phyloP scores from a whole-genome alignment of 2,888 invertebrate species.

The Brachyopa scutellaris region DNA sequence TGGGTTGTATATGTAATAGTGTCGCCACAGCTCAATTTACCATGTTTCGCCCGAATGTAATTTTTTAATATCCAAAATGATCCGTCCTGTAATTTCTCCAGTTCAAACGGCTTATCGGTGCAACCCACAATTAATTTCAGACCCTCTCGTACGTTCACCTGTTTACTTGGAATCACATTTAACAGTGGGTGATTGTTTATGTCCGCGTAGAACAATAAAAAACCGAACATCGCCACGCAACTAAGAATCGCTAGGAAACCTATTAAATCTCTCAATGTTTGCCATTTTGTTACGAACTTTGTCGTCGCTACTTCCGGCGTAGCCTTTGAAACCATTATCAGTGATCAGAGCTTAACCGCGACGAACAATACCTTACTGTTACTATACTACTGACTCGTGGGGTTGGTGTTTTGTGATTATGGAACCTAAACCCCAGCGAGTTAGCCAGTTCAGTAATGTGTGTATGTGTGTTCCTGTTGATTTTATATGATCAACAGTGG shows the following conservation, averaged over 20 bases:
- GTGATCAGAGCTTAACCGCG: not conserved
- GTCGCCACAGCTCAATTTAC: slow-evolving; percentile 83
- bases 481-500: too few species aligned
- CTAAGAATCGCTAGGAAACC: not conserved
- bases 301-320: not conserved
- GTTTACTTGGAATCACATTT: slow-evolving; percentile 1
- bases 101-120: slow-evolving; percentile 72
- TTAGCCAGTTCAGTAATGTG: slow-evolving; percentile 7
- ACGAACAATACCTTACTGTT: not conserved
- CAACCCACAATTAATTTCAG: slow-evolving; percentile 76
- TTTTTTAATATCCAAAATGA: slow-evolving; percentile 85
- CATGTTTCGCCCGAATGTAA: slow-evolving; percentile 83
- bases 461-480: not conserved
- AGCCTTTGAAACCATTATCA: not conserved
- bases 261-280: slow-evolving; percentile 5
- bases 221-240: not conserved
- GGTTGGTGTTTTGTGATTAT: not conserved
- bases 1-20: slow-evolving; percentile 87
- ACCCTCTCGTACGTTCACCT: slow-evolving; percentile 68
- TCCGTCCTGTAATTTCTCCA: slow-evolving; percentile 77
- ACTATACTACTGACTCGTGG: not conserved
- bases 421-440: not conserved
- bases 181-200: not conserved
- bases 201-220: slow-evolving; percentile 1
- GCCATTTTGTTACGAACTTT: slow-evolving; percentile 1